A percentile compares a stretch with the other conserved stretches of the same genome.
Conservation (phyloP, 2,113 vertebrate species). For the Aldabrachelys gigantea region DNA sequence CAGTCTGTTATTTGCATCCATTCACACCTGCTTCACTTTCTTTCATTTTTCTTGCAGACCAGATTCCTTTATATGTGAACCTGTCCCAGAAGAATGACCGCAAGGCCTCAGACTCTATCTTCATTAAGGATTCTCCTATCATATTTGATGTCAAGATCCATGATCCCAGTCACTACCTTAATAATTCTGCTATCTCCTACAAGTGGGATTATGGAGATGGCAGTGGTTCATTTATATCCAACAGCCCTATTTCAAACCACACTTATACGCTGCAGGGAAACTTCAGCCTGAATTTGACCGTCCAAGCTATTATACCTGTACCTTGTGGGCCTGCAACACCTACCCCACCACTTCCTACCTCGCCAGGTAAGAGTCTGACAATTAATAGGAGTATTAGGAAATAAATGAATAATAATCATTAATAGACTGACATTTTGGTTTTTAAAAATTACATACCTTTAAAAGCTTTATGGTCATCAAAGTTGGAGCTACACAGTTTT, state of each 20-base stretch:
- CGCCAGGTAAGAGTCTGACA: slow-evolving; percentile 62
- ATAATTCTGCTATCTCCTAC: slow-evolving; percentile 85
- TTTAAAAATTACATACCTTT: not conserved
- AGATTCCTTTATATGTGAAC: slow-evolving; percentile 88
- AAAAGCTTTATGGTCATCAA: not conserved
- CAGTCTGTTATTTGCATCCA: not conserved
- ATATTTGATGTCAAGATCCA: slow-evolving; percentile 87
- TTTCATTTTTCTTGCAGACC: slow-evolving; percentile 78
- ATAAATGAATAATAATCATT: not conserved
- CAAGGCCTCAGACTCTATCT: slow-evolving; percentile 86
- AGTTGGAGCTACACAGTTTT: not conserved
- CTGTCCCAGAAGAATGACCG: slow-evolving; percentile 89
- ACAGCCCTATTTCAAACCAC: slow-evolving; percentile 81
- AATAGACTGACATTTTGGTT: not conserved
- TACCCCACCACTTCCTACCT: slow-evolving; percentile 55
- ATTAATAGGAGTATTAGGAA: not conserved
- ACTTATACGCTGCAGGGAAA: slow-evolving; percentile 84
- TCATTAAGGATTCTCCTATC: slow-evolving; percentile 87
- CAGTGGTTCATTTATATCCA: slow-evolving; percentile 86
- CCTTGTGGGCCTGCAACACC: slow-evolving; percentile 82
- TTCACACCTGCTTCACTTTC: not conserved
- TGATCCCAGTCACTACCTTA: slow-evolving; percentile 92
- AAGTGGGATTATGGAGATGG: slow-evolving; percentile 93
- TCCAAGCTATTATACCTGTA: slow-evolving; percentile 85
- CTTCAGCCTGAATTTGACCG: slow-evolving; percentile 85